Evolutionary conservation across 1,140 invertebrate genomes (phyloP).

Genomic region (Heliconius hewitsoni): DNA sequence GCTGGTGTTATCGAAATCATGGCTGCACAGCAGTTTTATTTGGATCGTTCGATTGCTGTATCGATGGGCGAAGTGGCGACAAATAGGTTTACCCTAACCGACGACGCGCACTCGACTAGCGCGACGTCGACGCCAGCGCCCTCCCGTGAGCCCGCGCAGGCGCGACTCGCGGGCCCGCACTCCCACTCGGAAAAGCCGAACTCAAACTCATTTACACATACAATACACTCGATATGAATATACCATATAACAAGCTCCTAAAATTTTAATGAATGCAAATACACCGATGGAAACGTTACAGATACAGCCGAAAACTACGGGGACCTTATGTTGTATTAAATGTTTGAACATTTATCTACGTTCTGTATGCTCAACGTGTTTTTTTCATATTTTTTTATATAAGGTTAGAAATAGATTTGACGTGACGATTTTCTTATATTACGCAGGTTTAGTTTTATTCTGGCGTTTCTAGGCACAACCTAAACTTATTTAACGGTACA

Average conservation of each 20-base stretch:
- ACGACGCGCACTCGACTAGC: conserved; percentile 66
- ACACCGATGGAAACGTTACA: conserved; percentile 30
- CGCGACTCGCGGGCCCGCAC: conserved; percentile 41
- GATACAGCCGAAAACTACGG: conserved; percentile 17
- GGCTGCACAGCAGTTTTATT: conserved; percentile 57
- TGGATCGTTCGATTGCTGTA: conserved; percentile 52
- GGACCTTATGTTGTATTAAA: background rate
- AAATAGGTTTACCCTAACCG: conserved; percentile 47
- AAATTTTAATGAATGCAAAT: conserved; percentile 42
- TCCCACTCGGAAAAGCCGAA: conserved; percentile 52
- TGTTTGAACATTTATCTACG: background rate
- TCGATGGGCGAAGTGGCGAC: conserved; percentile 38
- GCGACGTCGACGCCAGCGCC: conserved; percentile 64
- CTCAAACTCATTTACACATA: conserved; percentile 53
- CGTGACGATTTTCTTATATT: background rate
- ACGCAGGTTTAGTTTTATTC: background rate
- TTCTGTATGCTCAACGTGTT: background rate
- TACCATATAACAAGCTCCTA: conserved; percentile 38
- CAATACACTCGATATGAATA: conserved; percentile 39
- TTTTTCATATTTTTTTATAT: background rate
- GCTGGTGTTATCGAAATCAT: conserved; percentile 50
- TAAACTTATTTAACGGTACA: background rate
- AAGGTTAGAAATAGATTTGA: background rate
- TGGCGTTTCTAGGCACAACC: background rate
- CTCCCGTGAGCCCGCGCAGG: conserved; percentile 55